Evolutionary conservation across 1,140 invertebrate genomes (phyloP), one percentile per base, ranked within the genome.

Genomic region (Anastatus disparis): DNA sequence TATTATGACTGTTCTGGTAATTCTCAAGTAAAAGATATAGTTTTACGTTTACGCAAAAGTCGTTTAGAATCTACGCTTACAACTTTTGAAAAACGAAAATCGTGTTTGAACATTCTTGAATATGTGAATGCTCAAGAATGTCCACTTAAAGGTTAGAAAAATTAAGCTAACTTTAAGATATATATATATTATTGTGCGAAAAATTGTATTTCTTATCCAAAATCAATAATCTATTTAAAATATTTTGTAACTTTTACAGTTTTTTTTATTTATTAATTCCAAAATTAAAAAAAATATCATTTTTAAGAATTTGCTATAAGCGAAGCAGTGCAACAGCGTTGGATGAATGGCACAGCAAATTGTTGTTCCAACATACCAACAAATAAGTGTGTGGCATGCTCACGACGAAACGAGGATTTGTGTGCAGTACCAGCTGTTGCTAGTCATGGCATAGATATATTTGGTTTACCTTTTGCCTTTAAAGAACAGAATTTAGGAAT

Each of bases 1-100:
- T 92, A 92, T 82, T 88, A 90, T 72, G 90, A 89, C 74, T 93
- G 91, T 75, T 85, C 83, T 8, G 86, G 85, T 31, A 85, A 86
- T 75, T 72, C 82, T 52, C 84, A 86, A 81, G 82, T 86, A 29
- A 78, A 78, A 6, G 82, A 87, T 59, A 76, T 90, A 40, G 46
- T 82, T 0, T 26, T 58, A 2, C 63, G 44, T 22, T 58, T 86
- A 15, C 74, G 71, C 46, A 10, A 71, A 29, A 81, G 80, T 72
- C 76, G 78, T 26, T 53, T 53, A 0, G 62, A 70, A 1, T 80
- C 79, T 6, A 48, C 72, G n/a, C 13, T 50, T 0, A 69, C 53
- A 27, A 76, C 83, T 52, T 75, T 72, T 4, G 70, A 78, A 20
- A 77, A 56, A 52, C 76, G 67, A 31, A 67, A 76, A 46, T 58